Base-by-base conservation (phyloP, 1,140 invertebrate species). In the Belonocnema kinseyi region DNA sequence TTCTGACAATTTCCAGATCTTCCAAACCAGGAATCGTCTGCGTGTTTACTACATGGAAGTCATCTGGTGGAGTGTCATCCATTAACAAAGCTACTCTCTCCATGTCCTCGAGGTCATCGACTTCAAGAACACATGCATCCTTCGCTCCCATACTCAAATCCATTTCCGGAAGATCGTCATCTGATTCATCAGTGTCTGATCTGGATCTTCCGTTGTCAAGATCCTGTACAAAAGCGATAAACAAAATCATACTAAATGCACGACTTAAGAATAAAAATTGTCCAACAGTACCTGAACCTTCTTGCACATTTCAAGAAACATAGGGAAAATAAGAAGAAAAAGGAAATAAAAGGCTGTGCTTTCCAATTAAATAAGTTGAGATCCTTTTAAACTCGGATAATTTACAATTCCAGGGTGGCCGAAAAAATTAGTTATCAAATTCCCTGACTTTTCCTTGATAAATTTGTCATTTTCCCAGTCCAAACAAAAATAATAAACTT, bases 71-170 rank as follows among this genome's bases (percentile, higher is more conserved):
- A 78, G 93, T 93, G 0, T 94, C 93, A 83, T 98, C 97, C 83
- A 97, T 94, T 50, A 98, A 90, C 51, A 97, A 93, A 14, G 93
- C 93, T 76, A 97, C 94, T 70, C 97, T 94, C 87, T 97, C 96
- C 83, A 95, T 93, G 88, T 98, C 97, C 87, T 97, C 96, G 8
- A 95, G 93, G 88, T 98, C 97, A 86, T 98, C 97, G 14, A 98
- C 94, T 92, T 97, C 96, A 50, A 98, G 87, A 21, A 98, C 93
- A 85, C 95, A 97, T 11, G 96, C 94, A 83, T 97, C 96, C 90
- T 97, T 97, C 84, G 96, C 96, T 46, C 96, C 96, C 77, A 94
- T 90, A 50, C 95, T 93, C 17, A 97, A 89, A 88, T 97, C 96
- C 51, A 97, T 88, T 82, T 96, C 95, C 19, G 94, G 93, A 33